Conservation (phyloP, 2,888 invertebrate species). For the Platerodrilus igneus region DNA sequence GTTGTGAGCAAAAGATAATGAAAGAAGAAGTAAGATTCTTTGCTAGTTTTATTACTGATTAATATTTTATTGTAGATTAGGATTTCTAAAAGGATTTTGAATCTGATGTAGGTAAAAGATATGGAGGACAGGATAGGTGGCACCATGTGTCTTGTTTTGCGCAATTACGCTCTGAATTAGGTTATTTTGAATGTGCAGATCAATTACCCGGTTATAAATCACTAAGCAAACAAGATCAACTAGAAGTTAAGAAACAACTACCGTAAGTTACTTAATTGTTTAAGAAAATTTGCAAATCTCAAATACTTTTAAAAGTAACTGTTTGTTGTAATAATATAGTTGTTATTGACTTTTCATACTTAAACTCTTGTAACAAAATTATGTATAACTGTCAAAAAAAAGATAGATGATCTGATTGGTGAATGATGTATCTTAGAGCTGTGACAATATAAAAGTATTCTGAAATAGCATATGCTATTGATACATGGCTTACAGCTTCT, state of each 20-base stretch:
- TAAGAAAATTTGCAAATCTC: constrained; percentile 24
- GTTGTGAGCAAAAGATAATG: constrained; percentile 79
- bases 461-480: too few species aligned
- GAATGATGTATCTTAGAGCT: too few species aligned
- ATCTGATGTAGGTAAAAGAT: constrained; percentile 70
- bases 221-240: constrained; percentile 68
- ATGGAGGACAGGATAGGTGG: constrained; percentile 83
- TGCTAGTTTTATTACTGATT: neutral
- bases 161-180: constrained; percentile 64
- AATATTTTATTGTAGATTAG: constrained; percentile 51
- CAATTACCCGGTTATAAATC: constrained; percentile 68
- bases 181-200: constrained; percentile 68
- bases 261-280: too few species aligned
- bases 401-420: too few species aligned
- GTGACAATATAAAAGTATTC: too few species aligned
- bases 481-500: too few species aligned
- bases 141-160: constrained; percentile 89
- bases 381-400: too few species aligned
- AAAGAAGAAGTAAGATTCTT: constrained; percentile 56
- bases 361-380: neutral
- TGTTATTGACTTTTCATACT: neutral
- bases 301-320: neutral
- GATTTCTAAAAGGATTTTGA: constrained; percentile 78
- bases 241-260: constrained; percentile 57
- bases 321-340: neutral